Evolutionary conservation across 1,140 invertebrate species (phyloP).

Genomic region (Musca domestica): DNA sequence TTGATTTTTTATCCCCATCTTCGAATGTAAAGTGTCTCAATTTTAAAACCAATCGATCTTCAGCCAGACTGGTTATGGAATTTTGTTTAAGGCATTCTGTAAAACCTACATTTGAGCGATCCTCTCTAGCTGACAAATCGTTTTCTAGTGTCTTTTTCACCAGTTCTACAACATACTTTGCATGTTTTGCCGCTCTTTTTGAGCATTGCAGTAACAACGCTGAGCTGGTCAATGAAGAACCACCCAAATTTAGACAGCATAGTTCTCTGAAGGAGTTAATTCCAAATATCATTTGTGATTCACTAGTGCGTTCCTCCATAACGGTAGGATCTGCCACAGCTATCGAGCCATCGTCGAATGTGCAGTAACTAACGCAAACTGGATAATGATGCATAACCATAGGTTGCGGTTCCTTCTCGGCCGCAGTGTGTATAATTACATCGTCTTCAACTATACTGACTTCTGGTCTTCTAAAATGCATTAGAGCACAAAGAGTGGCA

Average conservation of each 20-base stretch:
- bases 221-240: slow-evolving; percentile 68
- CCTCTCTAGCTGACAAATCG: slow-evolving; percentile 61
- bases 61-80: slow-evolving; percentile 24
- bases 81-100: slow-evolving; percentile 30
- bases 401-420: slow-evolving; percentile 83
- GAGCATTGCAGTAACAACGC: slow-evolving; percentile 72
- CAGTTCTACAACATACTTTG: slow-evolving; percentile 68
- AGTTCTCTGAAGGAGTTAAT: slow-evolving; percentile 90
- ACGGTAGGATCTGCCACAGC: slow-evolving; percentile 74
- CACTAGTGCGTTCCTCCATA: slow-evolving; percentile 76
- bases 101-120: slow-evolving; percentile 55
- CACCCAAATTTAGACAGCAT: slow-evolving; percentile 81
- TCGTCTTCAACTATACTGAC: slow-evolving; percentile 82
- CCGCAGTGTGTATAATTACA: slow-evolving; percentile 73
- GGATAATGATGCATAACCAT: slow-evolving; percentile 87
- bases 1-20: neutral
- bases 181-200: slow-evolving; percentile 69
- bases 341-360: slow-evolving; percentile 72
- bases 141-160: slow-evolving; percentile 70
- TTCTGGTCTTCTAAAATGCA: slow-evolving; percentile 88
- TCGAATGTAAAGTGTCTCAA: slow-evolving; percentile 30
- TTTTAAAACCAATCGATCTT: slow-evolving; percentile 26
- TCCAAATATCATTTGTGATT: slow-evolving; percentile 80
- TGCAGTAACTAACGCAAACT: slow-evolving; percentile 81
- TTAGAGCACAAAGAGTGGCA: slow-evolving; percentile 80